These are phyloP conservation scores for Andrena bicolor DNA, from an alignment of 2,888 invertebrate species.

Conservation along the genomic window DNA sequence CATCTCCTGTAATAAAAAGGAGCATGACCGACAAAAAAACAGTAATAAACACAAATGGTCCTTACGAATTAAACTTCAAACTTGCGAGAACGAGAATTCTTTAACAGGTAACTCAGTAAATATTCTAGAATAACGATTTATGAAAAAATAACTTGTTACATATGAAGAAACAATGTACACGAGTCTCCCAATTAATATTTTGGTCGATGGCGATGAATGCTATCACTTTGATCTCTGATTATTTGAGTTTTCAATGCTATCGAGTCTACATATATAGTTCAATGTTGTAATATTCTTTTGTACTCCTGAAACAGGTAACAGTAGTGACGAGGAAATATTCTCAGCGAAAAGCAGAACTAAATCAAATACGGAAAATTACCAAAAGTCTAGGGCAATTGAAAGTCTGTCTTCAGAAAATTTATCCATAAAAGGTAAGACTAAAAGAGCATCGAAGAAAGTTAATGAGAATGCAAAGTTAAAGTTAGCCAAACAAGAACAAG, in stretches of 20 bases:
- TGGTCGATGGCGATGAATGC: conserved; percentile 72
- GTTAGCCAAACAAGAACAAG: neutral
- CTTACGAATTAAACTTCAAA: conserved; percentile 76
- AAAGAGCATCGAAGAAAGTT: conserved; percentile 2
- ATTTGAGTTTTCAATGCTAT: conserved; percentile 14
- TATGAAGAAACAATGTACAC: conserved; percentile 65
- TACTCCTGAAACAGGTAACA: conserved; percentile 61
- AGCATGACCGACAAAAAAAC: conserved; percentile 27
- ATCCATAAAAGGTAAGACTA: conserved; percentile 6
- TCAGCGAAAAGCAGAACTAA: conserved; percentile 59
- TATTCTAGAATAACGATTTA: neutral
- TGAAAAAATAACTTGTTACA: neutral
- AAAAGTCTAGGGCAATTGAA: conserved; percentile 26
- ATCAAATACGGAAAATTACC: conserved; percentile 25
- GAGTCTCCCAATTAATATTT: conserved; percentile 72
- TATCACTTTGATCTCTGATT: conserved; percentile 84
- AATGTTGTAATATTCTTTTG: conserved; percentile 20
- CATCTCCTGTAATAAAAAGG: neutral
- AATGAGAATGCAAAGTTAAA: conserved; percentile 9
- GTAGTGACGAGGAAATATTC: conserved; percentile 69
- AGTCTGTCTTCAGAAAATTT: conserved; percentile 15
- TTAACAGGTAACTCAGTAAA: conserved; percentile 44
- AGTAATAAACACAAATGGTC: conserved; percentile 78
- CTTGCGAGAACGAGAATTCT: conserved; percentile 46
- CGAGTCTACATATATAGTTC: conserved; percentile 20